Percentiles rank a stretch among this genome's conserved stretches.
Conservation (phyloP, 2,888 invertebrate species). For the Tachina lurida region DNA sequence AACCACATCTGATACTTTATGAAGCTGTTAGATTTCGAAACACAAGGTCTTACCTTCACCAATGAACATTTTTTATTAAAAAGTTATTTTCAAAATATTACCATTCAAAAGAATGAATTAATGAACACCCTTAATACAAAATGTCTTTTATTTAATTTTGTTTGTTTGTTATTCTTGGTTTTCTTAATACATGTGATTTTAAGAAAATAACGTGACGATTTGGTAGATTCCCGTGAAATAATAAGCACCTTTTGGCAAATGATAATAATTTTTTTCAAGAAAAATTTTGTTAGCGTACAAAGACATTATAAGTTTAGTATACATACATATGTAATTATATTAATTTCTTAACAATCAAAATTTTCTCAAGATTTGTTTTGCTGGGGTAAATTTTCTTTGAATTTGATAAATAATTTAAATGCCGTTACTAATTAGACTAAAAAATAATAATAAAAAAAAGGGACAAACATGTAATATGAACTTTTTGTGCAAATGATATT, state of each 20-base stretch:
- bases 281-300: slow-evolving; percentile 7
- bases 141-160: not conserved
- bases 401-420: slow-evolving; percentile 12
- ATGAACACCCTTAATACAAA: slow-evolving; percentile 37
- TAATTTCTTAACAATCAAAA: not conserved
- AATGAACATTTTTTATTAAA: too few relatives aligned
- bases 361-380: slow-evolving; percentile 29
- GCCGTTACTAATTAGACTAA: not conserved
- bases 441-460: not conserved
- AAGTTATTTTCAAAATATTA: too few relatives aligned
- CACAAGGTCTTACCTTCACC: too few relatives aligned
- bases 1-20: too few relatives aligned
- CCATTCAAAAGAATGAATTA: not conserved
- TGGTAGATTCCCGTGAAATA: slow-evolving; percentile 62
- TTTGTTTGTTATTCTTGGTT: not conserved
- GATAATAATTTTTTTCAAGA: slow-evolving; percentile 39
- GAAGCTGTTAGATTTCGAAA: too few relatives aligned
- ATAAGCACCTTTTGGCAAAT: slow-evolving; percentile 59
- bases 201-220: slow-evolving; percentile 66
- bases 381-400: slow-evolving; percentile 17
- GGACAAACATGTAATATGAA: not conserved
- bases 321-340: not conserved
- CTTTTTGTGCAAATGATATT: not conserved
- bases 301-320: not conserved
- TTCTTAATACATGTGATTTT: slow-evolving; percentile 46